Percentiles rank a stretch among this genome's conserved stretches.
These are phyloP conservation scores for Drosophila ananassae DNA, from an alignment of 1,140 invertebrate genomes.

Conservation along the genomic window DNA sequence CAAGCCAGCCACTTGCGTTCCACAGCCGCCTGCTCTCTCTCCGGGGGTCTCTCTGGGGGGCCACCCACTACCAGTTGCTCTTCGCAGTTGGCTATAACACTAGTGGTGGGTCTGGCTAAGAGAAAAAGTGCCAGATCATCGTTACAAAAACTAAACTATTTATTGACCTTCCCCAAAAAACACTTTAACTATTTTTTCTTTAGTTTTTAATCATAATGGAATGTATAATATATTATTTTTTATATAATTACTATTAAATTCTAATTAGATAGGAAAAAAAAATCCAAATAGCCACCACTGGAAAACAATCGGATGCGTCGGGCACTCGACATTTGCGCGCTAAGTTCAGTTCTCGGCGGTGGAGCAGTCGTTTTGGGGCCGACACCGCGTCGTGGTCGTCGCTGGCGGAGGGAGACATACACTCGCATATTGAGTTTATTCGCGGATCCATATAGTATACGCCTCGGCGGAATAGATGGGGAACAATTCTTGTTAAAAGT, in stretches of 20 bases:
- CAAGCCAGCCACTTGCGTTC: conserved; percentile 22
- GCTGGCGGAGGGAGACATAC: conserved; percentile 3
- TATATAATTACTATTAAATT: background rate
- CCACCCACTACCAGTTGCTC: conserved; percentile 45
- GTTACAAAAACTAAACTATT: conserved; percentile 1
- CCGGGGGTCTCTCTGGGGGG: conserved; percentile 1
- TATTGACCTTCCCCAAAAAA: background rate
- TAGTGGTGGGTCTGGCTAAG: background rate
- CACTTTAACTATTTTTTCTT: background rate
- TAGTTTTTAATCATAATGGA: background rate
- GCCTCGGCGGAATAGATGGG: conserved; percentile 58
- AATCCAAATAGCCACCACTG: background rate
- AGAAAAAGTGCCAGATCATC: background rate
- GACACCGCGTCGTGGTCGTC: conserved; percentile 25
- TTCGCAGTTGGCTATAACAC: conserved; percentile 8
- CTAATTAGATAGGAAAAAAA: background rate
- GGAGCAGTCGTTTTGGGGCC: conserved; percentile 38
- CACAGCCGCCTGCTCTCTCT: conserved; percentile 18
- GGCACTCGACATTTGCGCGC: conserved; percentile 12
- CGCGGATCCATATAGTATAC: conserved; percentile 46
- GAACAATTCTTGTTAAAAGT: conserved; percentile 71
- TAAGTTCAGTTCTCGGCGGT: conserved; percentile 30
- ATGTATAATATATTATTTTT: background rate
- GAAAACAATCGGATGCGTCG: conserved; percentile 36
- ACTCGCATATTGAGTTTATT: conserved; percentile 14